Base-by-base conservation (phyloP, 2,888 invertebrate genomes). In the Cataglyphis albicans region DNA sequence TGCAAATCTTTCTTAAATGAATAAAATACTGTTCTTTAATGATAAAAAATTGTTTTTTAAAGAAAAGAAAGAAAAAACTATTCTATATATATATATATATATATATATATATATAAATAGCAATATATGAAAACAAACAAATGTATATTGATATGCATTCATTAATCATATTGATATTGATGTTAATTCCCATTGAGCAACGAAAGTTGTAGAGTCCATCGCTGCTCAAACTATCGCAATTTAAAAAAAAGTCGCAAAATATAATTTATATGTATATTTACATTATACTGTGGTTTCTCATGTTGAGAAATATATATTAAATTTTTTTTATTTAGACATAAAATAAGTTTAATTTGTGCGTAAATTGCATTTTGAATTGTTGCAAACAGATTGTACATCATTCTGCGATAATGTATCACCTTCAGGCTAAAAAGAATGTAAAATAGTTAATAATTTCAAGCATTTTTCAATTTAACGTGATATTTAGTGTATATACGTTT, bases 201-300 rank as follows among this genome's bases (percentile, higher is more conserved):
- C 3, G 5, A 21, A 48, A 52, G 32, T 65, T 25, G 21, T 44
- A 48, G 15, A 74, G 3, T 65, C 15, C 29, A 73, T 48, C 10
- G 32, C 35, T 38, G 4, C 35, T 75, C 0, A 25, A 52, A 65
- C 32, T 15, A 21, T 48, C 12, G 18, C 25, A 64, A 64, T 21
- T 18, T 18, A 41, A 44, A 32, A 41, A 38, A 67, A 3, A 52
- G 0, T 63, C 9, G 21, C 5, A 21, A 38, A 75, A 35, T 41
- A 41, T 38, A 12, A 15, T 15, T 25, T 68, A 73, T 73, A 59
- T 52, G 15, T 78, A 44, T 68, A 70, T 57, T 55, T 73, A 44
- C 21, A 57, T 57, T 70, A 59, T 59, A 73, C 4, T 57, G 1
- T 21, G 12, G 3, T 0, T 6, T 52, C 52, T 68, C 32, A n/a